A percentile compares a stretch with the other conserved stretches of the same genome.
Conservation (phyloP, 2,888 invertebrate species). For the Polyommatus icarus region DNA sequence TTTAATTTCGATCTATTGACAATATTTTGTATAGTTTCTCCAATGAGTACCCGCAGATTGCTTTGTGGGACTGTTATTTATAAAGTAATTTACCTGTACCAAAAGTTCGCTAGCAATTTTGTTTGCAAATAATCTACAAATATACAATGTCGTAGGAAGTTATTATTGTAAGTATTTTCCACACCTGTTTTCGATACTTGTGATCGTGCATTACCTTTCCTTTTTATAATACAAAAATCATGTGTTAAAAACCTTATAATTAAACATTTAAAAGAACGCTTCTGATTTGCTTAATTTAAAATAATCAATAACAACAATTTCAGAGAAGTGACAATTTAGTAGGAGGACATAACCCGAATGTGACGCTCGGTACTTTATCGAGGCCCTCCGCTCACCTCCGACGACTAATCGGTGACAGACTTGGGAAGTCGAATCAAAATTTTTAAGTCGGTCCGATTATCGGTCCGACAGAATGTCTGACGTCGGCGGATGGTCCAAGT, state of each 20-base stretch:
- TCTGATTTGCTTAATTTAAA: slow-evolving; percentile 12
- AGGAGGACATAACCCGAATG: slow-evolving; percentile 65
- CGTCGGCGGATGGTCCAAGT: slow-evolving; percentile 46
- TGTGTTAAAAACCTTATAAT: neutral
- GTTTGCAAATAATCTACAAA: neutral
- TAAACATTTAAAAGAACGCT: neutral
- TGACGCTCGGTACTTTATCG: slow-evolving; percentile 66
- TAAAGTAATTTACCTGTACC: neutral
- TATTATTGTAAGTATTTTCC: neutral
- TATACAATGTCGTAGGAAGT: neutral
- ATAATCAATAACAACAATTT: slow-evolving; percentile 45
- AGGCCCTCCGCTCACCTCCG: neutral
- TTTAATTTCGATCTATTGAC: slow-evolving; percentile 13
- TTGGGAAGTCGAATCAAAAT: neutral
- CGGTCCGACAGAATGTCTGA: neutral
- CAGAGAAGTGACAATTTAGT: slow-evolving; percentile 74
- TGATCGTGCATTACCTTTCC: neutral
- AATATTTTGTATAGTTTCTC: neutral
- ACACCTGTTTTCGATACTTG: neutral
- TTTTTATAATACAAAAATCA: neutral
- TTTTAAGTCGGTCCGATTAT: neutral
- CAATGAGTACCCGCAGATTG: neutral
- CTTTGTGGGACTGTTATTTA: neutral
- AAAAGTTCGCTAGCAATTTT: slow-evolving; percentile 15
- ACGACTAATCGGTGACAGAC: neutral